These are phyloP conservation scores for Nicator chloris DNA, from an alignment of 2,113 vertebrate genomes.

Conservation along the genomic window DNA sequence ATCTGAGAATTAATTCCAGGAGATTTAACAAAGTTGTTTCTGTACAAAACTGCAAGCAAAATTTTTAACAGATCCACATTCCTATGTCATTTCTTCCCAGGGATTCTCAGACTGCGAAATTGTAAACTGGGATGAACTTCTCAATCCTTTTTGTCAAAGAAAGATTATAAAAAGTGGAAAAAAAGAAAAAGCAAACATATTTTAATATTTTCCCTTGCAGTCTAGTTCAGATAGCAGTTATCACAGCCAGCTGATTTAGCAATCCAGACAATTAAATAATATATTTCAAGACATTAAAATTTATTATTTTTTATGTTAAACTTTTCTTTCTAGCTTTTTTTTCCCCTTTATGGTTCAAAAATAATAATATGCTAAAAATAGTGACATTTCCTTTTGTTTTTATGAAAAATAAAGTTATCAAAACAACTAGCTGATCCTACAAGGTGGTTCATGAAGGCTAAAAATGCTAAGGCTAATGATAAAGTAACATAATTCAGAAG, in stretches of 20 bases:
- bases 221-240: neutral
- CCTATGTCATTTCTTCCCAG: neutral
- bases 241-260: neutral
- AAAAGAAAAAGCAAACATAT: neutral
- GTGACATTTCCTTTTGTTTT: neutral
- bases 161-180: neutral
- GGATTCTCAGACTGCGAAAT: neutral
- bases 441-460: neutral
- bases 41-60: neutral
- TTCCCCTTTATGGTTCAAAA: neutral
- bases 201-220: neutral
- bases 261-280: neutral
- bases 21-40: neutral
- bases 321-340: neutral
- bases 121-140: neutral
- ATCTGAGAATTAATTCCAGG: neutral
- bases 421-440: neutral
- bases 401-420: neutral
- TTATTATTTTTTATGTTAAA: neutral
- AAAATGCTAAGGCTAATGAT: neutral
- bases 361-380: neutral
- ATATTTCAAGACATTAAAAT: neutral
- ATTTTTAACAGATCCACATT: neutral
- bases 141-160: neutral
- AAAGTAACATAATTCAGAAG: neutral